A percentile compares a stretch with the other conserved stretches of the same genome.
Conservation (phyloP, 2,888 invertebrate genomes). For the Dione vanillae region DNA sequence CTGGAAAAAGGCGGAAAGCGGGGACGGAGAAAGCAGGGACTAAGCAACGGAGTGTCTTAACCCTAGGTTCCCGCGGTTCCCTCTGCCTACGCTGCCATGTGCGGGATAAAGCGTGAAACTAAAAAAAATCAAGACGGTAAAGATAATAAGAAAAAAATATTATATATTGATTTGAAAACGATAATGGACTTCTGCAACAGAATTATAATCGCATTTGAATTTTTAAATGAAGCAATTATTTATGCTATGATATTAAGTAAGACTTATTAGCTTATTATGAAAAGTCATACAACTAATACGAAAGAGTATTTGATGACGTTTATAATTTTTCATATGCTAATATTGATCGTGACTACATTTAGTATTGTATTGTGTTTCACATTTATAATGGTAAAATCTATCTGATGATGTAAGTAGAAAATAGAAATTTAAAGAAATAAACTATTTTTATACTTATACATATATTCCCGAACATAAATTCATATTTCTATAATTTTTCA, state of each 20-base stretch:
- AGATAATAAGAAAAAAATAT: conserved; percentile 40
- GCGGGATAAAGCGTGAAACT: too few species aligned
- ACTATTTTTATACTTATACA: neutral
- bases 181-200: conserved; percentile 63
- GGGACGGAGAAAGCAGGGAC: too few species aligned
- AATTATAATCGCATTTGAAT: conserved; percentile 60
- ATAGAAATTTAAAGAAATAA: neutral
- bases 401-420: neutral
- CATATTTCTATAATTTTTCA: neutral
- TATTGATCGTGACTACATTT: conserved; percentile 1
- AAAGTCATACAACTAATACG: too few species aligned
- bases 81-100: too few species aligned
- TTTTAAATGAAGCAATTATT: conserved; percentile 62
- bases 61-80: too few species aligned
- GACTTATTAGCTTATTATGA: neutral
- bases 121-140: neutral
- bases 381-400: conserved; percentile 2
- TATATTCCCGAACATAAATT: neutral
- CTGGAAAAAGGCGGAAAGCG: too few species aligned
- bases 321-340: neutral
- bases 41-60: too few species aligned
- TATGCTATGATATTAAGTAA: neutral
- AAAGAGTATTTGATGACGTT: too few species aligned
- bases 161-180: conserved; percentile 38
- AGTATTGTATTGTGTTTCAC: neutral